These are phyloP conservation scores for Epirrhoe tristata DNA, from an alignment of 2,888 invertebrate species.

Conservation along the genomic window DNA sequence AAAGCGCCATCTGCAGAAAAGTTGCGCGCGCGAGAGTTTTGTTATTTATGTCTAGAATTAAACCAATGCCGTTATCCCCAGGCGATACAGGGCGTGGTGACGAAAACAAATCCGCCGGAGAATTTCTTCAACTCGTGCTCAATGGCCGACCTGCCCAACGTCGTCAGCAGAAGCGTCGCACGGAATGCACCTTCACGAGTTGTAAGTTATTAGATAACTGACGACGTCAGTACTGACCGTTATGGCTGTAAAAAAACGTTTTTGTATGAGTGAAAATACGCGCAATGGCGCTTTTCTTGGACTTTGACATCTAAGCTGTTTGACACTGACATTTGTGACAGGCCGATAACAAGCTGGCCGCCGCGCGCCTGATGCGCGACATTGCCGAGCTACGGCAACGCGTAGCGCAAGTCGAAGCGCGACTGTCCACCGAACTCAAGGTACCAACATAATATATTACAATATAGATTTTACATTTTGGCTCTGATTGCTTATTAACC, in stretches of 20 bases:
- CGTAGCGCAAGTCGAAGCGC: slow-evolving; percentile 73
- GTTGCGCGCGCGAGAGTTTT: too few species aligned
- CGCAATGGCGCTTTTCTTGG: background rate
- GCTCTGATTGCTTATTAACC: too few species aligned
- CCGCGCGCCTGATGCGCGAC: slow-evolving; percentile 79
- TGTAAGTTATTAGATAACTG: slow-evolving; percentile 57
- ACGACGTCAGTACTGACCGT: too few species aligned
- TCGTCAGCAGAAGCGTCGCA: slow-evolving; percentile 76
- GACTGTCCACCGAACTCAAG: slow-evolving; percentile 75
- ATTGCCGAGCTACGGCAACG: slow-evolving; percentile 78
- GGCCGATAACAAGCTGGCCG: slow-evolving; percentile 81
- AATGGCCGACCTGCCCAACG: slow-evolving; percentile 68
- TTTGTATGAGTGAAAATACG: too few species aligned
- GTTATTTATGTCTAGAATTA: background rate
- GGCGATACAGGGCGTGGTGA: slow-evolving; percentile 77
- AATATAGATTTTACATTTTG: too few species aligned
- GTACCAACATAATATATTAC: slow-evolving; percentile 47
- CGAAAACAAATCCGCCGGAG: slow-evolving; percentile 62
- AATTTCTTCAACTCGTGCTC: slow-evolving; percentile 68
- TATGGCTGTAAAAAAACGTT: too few species aligned
- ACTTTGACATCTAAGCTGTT: background rate
- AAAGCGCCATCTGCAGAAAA: too few species aligned
- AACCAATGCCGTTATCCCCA: slow-evolving; percentile 38
- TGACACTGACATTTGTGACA: slow-evolving; percentile 42
- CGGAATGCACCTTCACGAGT: slow-evolving; percentile 74